Conservation (phyloP, 2,797 vertebrate genomes). For the Kryptopterus vitreolus region DNA sequence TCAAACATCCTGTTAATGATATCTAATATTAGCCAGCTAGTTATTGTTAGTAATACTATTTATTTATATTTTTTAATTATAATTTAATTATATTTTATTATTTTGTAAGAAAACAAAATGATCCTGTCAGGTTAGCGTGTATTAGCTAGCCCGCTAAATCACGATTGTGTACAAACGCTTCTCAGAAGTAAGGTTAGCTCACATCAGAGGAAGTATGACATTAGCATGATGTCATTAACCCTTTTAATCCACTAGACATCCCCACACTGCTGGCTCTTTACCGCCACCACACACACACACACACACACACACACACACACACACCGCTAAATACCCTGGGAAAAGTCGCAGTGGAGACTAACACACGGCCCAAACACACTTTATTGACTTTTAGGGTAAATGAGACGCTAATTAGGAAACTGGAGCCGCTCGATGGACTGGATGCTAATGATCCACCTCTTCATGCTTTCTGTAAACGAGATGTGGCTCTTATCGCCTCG, state of each 20-base stretch:
- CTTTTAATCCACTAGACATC: not conserved
- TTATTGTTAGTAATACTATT: not conserved
- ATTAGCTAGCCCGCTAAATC: not conserved
- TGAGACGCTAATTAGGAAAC: constrained; percentile 46
- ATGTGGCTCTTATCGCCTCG: constrained; percentile 31
- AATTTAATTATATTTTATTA: too few relatives aligned
- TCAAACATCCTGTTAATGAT: not conserved
- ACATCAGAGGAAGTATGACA: not conserved
- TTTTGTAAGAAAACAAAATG: not conserved
- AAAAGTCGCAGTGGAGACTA: not conserved
- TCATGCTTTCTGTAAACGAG: constrained; percentile 20
- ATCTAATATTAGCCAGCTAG: not conserved
- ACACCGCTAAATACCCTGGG: not conserved
- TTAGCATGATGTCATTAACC: constrained; percentile 12
- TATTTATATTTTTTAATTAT: too few relatives aligned
- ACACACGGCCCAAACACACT: constrained; percentile 2
- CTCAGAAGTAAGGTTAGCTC: not conserved
- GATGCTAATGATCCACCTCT: constrained; percentile 33
- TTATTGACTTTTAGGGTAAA: constrained; percentile 36
- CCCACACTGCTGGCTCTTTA: not conserved
- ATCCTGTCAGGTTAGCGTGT: not conserved
- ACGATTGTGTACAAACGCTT: too few relatives aligned
- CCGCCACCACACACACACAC: not conserved
- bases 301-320: too few relatives aligned
- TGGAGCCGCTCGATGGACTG: constrained; percentile 15